Percentiles rank a stretch among this genome's conserved stretches.
Evolutionary conservation across 2,888 invertebrate genomes (phyloP).

Genomic region (Rhimphoctona megacephalus): DNA sequence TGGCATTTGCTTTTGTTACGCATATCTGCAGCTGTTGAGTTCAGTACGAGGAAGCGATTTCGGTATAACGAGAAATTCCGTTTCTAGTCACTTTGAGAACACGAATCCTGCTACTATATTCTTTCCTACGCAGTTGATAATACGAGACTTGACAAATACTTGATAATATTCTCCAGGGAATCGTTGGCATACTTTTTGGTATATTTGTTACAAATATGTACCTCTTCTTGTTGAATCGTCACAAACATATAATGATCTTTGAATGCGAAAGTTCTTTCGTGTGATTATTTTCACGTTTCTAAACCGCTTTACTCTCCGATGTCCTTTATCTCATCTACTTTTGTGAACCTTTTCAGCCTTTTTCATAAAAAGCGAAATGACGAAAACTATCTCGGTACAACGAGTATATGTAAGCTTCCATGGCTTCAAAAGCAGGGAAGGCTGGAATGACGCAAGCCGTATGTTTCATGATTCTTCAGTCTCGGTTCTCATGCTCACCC

Average conservation of each 20-base stretch:
- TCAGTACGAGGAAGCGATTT: neutral
- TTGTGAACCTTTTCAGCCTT: neutral
- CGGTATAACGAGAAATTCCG: constrained; percentile 15
- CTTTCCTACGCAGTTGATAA: neutral
- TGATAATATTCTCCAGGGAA: neutral
- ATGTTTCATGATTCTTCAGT: constrained; percentile 35
- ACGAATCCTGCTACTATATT: neutral
- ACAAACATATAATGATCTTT: neutral
- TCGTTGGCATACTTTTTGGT: neutral
- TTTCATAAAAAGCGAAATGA: constrained; percentile 43
- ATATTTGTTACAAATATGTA: neutral
- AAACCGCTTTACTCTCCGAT: neutral
- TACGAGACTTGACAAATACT: neutral
- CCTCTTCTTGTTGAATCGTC: neutral
- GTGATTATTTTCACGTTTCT: constrained; percentile 37
- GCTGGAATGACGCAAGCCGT: constrained; percentile 41
- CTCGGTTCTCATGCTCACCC: constrained; percentile 6
- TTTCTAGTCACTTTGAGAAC: constrained; percentile 13
- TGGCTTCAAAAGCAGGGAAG: constrained; percentile 29
- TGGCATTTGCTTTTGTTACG: constrained; percentile 35
- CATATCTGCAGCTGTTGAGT: constrained; percentile 14
- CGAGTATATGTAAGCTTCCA: constrained; percentile 20
- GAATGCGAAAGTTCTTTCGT: neutral
- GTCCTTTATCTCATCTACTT: neutral
- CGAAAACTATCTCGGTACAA: constrained; percentile 22